phyloP scores from a whole-genome alignment of 2,113 vertebrate genomes.

The Oreochromis aureus region DNA sequence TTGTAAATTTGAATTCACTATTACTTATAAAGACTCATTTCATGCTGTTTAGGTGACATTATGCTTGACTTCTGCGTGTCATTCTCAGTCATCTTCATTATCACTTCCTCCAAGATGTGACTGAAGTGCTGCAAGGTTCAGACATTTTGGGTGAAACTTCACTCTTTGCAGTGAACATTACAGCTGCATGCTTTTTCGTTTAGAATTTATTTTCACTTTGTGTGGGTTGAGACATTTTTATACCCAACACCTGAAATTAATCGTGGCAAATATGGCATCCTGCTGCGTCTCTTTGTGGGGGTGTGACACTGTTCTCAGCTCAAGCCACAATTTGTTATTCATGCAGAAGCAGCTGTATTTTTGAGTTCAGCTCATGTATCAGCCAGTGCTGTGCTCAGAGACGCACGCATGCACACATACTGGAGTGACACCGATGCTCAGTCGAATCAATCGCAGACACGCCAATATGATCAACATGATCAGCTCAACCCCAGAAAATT shows the following conservation, averaged over 20 bases:
- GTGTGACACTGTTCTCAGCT: not conserved
- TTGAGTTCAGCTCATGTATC: not conserved
- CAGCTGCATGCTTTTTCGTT: not conserved
- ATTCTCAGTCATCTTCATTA: not conserved
- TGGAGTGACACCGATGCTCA: not conserved
- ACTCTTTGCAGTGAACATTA: not conserved
- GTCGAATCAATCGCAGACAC: not conserved
- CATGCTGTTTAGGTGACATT: not conserved
- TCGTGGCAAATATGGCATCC: not conserved
- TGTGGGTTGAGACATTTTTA: not conserved
- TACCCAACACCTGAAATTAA: constrained; percentile 5
- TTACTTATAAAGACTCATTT: not conserved
- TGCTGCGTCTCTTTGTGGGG: not conserved
- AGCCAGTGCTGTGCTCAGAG: not conserved
- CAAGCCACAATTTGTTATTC: not conserved
- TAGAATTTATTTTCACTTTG: not conserved
- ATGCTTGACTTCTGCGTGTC: not conserved
- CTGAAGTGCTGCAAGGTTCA: not conserved
- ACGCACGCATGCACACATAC: not conserved
- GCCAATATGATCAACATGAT: not conserved
- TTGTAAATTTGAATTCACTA: not conserved
- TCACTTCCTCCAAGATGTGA: not conserved
- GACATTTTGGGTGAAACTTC: not conserved
- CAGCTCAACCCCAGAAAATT: not conserved
- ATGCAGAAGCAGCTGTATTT: constrained; percentile 5